Evolutionary conservation across 2,113 vertebrate species (phyloP), one percentile per base, ranked within the genome.

Genomic region (Lepus timidus): DNA sequence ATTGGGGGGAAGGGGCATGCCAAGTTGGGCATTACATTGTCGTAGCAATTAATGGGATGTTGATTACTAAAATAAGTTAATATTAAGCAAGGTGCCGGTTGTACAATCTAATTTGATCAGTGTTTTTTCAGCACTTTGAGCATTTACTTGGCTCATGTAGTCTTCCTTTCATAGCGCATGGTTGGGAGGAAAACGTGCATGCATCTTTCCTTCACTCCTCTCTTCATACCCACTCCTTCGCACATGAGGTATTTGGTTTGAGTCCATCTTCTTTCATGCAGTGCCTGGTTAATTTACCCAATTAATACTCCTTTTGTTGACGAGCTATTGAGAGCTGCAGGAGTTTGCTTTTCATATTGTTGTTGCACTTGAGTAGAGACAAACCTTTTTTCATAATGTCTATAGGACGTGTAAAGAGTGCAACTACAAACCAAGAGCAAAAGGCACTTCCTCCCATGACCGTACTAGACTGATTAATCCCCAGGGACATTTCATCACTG

Each of bases 81-180:
- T 97, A 97, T 97, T 98, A 98, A 98, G 98, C 98, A 98, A 98
- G 98, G 98, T 99, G 98, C 98, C 98, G 93, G 97, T 97, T 97
- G 97, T 98, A 98, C 97, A 98, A 98, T 97, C 98, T 97, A 89
- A 98, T 98, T 98, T 98, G 98, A 98, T 98, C 98, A 97, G 91
- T 98, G 98, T 97, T 96, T 99, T 98, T 98, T 97, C 98, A 99
- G 98, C 98, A 98, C 98, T 99, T 98, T 96, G 98, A 98, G 98
- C 98, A 93, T 96, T 98, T 96, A 97, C 98, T 93, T 93, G 96
- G 99, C 98, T 99, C 98, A 91, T 97, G 97, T 97, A 97, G 99
- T 99, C 99, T 99, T 99, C 99, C 99, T 99, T 98, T 98, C 97
- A 97, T 96, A 98, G 98, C 98, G 98, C 99, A 99, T 98, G 97